These are phyloP conservation scores for Aricia agestis DNA, from an alignment of 1,140 invertebrate genomes.

Conservation along the genomic window DNA sequence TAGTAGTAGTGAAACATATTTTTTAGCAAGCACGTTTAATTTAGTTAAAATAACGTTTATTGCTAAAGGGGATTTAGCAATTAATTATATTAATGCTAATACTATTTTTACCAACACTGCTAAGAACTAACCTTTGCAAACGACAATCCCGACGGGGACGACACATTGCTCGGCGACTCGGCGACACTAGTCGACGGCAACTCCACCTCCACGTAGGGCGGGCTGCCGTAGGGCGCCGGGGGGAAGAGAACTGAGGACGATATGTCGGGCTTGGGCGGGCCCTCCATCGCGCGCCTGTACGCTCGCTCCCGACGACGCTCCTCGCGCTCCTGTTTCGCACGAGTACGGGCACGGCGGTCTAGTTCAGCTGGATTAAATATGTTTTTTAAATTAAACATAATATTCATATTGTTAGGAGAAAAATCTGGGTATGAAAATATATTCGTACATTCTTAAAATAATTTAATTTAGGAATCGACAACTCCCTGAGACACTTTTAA, in stretches of 20 bases:
- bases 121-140: slow-evolving; percentile 77
- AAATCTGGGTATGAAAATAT: no score
- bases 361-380: slow-evolving; percentile 48
- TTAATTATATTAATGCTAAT: no score
- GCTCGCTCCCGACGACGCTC: slow-evolving; percentile 60
- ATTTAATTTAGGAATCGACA: no score
- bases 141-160: slow-evolving; percentile 60
- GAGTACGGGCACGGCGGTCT: slow-evolving; percentile 48
- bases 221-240: slow-evolving; percentile 42
- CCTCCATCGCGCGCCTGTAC: slow-evolving; percentile 50
- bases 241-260: slow-evolving; percentile 53
- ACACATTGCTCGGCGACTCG: slow-evolving; percentile 29
- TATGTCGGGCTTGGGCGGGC: slow-evolving; percentile 57
- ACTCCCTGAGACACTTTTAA: no score
- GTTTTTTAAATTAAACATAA: slow-evolving; percentile 15
- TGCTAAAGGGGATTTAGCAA: no score
- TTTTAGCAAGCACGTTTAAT: no score
- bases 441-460: no score
- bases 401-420: no score
- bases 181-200: slow-evolving; percentile 26
- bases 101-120: no score
- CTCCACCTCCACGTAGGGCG: slow-evolving; percentile 25
- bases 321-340: slow-evolving; percentile 52
- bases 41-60: no score
- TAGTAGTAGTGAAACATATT: no score